Evolutionary conservation across 2,797 vertebrate genomes (phyloP).

Genomic region (Graptemys geographica): DNA sequence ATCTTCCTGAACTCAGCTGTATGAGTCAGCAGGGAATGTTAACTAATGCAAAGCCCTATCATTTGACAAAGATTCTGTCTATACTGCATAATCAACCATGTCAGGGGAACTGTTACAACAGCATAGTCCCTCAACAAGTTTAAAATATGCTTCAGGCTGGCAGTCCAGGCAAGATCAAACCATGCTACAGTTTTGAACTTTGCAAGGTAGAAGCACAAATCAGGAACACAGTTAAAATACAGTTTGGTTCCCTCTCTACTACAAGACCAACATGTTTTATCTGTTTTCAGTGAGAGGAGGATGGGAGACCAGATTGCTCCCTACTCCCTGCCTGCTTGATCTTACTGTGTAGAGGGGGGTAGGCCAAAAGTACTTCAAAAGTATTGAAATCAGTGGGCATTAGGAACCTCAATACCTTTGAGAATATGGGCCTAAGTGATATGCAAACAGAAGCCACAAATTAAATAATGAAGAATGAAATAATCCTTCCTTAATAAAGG

Average conservation of each 20-base stretch:
- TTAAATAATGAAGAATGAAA: neutral
- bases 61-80: neutral
- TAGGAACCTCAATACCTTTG: neutral
- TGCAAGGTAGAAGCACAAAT: neutral
- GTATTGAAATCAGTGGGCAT: neutral
- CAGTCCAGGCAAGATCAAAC: neutral
- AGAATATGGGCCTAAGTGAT: neutral
- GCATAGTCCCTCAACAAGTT: neutral
- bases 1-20: conserved; percentile 19
- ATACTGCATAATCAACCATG: neutral
- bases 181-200: neutral
- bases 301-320: neutral
- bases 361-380: neutral
- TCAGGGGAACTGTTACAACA: neutral
- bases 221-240: conserved; percentile 7
- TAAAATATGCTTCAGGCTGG: neutral
- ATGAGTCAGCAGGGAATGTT: neutral
- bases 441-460: neutral
- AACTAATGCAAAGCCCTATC: neutral
- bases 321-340: neutral
- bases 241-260: neutral
- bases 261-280: neutral
- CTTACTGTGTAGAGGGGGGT: neutral
- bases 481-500: neutral
- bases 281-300: neutral